These are phyloP conservation scores for Ecliptopera silaceata DNA, from an alignment of 2,888 invertebrate species.

Conservation along the genomic window DNA sequence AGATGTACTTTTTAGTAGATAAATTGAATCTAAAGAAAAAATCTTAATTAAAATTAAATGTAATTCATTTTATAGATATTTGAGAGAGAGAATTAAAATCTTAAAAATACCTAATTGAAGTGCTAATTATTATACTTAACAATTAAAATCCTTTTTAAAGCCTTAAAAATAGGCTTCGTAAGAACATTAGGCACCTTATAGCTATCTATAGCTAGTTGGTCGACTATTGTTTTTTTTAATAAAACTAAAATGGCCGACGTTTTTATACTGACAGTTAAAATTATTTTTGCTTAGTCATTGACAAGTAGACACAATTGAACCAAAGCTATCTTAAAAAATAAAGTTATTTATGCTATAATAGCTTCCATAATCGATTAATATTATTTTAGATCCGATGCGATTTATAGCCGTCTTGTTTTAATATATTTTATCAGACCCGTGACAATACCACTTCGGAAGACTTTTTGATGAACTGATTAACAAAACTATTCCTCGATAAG, in stretches of 20 bases:
- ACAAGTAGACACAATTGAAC: neutral
- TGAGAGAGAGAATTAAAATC: constrained; percentile 54
- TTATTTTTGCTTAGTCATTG: constrained; percentile 9
- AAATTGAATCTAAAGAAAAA: neutral
- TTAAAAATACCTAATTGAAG: constrained; percentile 39
- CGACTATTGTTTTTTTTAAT: neutral
- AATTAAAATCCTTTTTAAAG: constrained; percentile 5
- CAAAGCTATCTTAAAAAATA: no score
- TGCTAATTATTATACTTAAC: neutral
- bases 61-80: constrained; percentile 12
- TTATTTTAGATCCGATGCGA: no score
- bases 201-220: constrained; percentile 4
- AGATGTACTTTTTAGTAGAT: neutral
- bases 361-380: no score
- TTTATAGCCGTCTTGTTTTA: neutral
- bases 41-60: neutral
- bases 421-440: constrained; percentile 41
- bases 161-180: constrained; percentile 13
- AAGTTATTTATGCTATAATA: no score
- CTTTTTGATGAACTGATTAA: constrained; percentile 55
- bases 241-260: constrained; percentile 20
- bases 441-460: constrained; percentile 61
- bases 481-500: constrained; percentile 45
- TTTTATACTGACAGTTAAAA: constrained; percentile 22
- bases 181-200: constrained; percentile 13